Evolutionary conservation across 2,888 invertebrate species (phyloP).

Genomic region (Temnothorax rugatulus): DNA sequence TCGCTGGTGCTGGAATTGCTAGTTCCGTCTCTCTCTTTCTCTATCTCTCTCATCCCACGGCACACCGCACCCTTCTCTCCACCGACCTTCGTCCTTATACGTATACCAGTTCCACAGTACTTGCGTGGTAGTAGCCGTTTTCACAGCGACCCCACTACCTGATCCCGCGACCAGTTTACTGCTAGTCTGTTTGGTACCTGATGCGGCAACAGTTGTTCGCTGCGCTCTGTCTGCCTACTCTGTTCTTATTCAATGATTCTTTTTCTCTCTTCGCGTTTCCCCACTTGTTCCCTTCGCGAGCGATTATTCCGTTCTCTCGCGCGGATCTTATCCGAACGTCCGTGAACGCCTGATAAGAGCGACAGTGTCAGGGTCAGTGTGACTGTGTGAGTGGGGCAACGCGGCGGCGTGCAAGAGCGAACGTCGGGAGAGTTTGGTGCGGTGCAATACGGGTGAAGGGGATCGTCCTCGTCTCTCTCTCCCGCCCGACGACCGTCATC

Average conservation of each 20-base stretch:
- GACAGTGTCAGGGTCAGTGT: constrained; percentile 64
- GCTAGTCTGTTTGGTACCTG: constrained; percentile 11
- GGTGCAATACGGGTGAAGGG: constrained; percentile 13
- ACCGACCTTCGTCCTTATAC: neutral
- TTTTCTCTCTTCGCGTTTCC: neutral
- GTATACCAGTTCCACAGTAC: constrained; percentile 28
- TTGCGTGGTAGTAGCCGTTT: constrained; percentile 34
- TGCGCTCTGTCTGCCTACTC: neutral
- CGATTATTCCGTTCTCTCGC: no score
- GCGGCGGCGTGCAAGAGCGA: constrained; percentile 25
- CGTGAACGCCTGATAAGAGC: constrained; percentile 36
- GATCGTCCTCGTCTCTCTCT: neutral
- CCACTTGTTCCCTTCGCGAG: neutral
- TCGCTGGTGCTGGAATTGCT: constrained; percentile 37
- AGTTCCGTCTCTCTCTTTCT: constrained; percentile 31
- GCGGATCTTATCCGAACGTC: neutral
- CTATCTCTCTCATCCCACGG: neutral
- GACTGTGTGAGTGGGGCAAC: constrained; percentile 38
- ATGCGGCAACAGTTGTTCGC: constrained; percentile 24
- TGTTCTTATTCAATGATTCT: neutral
- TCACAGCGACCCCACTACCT: constrained; percentile 21
- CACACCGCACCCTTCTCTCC: constrained; percentile 1
- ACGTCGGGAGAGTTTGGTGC: constrained; percentile 21
- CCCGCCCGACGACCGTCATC: neutral
- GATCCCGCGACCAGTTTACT: neutral